These are phyloP conservation scores for Cygnus olor DNA, from an alignment of 2,797 vertebrate species.

Conservation along the genomic window DNA sequence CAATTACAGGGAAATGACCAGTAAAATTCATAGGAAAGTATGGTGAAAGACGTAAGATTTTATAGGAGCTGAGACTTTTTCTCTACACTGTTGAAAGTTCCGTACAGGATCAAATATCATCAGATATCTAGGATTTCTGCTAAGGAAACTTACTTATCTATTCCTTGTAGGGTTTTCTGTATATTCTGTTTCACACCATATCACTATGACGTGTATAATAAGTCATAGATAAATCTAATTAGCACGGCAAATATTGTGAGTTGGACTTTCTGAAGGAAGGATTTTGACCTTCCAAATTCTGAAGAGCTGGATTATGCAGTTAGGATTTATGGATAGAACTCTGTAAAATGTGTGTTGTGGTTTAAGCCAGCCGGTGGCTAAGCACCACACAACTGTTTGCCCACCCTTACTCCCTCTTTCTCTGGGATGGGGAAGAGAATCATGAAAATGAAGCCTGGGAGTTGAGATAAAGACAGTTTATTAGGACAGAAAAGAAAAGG, in stretches of 20 bases:
- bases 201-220: fast-evolving
- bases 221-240: background rate
- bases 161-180: background rate
- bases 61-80: background rate
- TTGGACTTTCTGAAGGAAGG: background rate
- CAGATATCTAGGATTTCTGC: background rate
- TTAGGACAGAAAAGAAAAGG: too few species aligned
- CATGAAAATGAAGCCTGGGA: too few species aligned
- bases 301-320: background rate
- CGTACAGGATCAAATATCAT: background rate
- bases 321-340: background rate
- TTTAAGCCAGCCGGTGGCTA: too few species aligned
- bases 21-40: background rate
- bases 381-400: too few species aligned
- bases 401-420: too few species aligned
- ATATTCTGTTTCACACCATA: background rate
- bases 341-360: too few species aligned
- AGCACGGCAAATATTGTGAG: background rate
- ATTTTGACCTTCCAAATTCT: background rate
- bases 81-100: background rate
- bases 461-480: too few species aligned
- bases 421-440: too few species aligned
- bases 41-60: background rate
- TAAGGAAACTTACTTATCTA: background rate
- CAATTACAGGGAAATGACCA: background rate